These are phyloP conservation scores for Melanocharis versteri DNA, from an alignment of 2,113 vertebrate genomes.

Conservation along the genomic window DNA sequence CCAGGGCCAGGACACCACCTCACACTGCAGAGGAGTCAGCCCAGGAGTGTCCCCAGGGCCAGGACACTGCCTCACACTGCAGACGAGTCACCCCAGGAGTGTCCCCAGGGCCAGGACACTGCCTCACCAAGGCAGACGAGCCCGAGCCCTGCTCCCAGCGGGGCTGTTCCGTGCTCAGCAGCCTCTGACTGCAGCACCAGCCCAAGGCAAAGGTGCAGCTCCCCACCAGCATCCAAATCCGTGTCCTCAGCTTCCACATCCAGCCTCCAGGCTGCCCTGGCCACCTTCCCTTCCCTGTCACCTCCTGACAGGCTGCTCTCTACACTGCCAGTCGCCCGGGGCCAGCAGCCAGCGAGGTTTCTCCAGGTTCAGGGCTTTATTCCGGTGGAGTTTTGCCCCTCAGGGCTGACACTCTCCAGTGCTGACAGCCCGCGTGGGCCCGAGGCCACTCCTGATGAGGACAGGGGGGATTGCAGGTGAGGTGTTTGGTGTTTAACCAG, in stretches of 20 bases:
- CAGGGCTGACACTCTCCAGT: too few species aligned
- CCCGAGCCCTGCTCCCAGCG: neutral
- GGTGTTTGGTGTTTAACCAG: neutral
- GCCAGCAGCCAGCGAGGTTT: neutral
- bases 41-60: too few species aligned
- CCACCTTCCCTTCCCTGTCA: neutral
- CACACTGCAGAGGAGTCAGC: too few species aligned
- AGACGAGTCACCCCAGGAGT: neutral
- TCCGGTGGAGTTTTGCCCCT: neutral
- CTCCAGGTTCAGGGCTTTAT: neutral
- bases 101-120: neutral
- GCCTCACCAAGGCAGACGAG: too few species aligned
- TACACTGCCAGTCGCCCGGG: accelerated
- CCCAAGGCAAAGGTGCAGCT: neutral
- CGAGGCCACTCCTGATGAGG: neutral
- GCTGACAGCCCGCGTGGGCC: neutral
- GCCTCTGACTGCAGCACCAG: neutral
- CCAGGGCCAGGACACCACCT: too few species aligned
- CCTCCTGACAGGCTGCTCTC: neutral
- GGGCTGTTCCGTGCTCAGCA: neutral
- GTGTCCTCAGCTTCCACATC: neutral
- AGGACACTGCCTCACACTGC: too few species aligned
- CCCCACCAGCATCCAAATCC: neutral
- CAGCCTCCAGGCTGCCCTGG: neutral
- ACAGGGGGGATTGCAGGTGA: neutral